Evolutionary conservation across 2,888 invertebrate genomes (phyloP).

Genomic region (Orthonevra nobilis): DNA sequence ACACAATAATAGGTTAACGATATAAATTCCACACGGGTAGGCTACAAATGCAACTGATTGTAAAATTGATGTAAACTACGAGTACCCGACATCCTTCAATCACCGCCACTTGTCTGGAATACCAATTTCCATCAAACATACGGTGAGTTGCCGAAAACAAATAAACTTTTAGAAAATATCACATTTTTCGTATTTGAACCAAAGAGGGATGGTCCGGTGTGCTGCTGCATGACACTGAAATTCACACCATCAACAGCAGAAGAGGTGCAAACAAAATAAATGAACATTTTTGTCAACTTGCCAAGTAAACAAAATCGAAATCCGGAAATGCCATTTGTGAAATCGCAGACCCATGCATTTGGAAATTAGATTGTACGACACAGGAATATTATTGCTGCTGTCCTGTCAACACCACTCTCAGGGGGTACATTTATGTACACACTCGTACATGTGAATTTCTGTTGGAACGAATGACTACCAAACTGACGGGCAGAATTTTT

Average conservation of each 20-base stretch:
- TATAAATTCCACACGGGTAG: neutral
- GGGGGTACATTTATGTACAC: neutral
- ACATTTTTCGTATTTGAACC: too few relatives aligned
- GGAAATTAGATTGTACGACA: constrained; percentile 59
- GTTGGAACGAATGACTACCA: constrained; percentile 1
- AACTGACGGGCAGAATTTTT: constrained; percentile 13
- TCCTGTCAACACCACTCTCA: constrained; percentile 61
- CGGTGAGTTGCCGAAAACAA: too few relatives aligned
- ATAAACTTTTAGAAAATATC: too few relatives aligned
- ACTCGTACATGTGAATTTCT: neutral
- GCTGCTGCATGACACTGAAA: neutral
- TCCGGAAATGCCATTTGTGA: constrained; percentile 56
- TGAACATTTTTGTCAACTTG: constrained; percentile 56
- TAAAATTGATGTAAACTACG: too few relatives aligned
- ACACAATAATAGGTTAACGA: neutral
- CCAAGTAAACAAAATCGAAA: constrained; percentile 64
- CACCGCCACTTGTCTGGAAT: too few relatives aligned
- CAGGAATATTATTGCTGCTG: constrained; percentile 62
- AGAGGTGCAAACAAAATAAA: neutral
- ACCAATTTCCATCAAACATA: neutral
- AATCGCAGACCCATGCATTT: constrained; percentile 41
- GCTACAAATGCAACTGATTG: too few relatives aligned
- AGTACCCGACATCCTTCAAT: too few relatives aligned
- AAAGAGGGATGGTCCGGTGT: neutral
- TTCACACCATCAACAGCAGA: constrained; percentile 22